Base-by-base conservation (phyloP, 2,113 vertebrate genomes). In the Nyctibius bracteatus region DNA sequence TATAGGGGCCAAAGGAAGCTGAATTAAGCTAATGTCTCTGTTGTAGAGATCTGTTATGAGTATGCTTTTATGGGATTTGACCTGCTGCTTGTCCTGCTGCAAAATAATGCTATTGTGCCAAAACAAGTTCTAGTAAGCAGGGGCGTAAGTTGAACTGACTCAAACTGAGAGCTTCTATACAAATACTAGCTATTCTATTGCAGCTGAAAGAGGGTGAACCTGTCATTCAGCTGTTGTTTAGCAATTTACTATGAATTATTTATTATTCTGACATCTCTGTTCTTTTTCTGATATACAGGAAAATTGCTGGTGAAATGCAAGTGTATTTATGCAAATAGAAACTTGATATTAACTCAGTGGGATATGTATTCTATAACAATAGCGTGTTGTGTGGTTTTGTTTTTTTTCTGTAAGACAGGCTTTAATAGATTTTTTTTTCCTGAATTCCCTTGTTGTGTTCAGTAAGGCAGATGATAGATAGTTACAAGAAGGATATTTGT, bases 171-270 rank as follows among this genome's bases (percentile, higher is more conserved):
- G 77, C 62, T 83, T 95, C 94, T 95, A 33, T 81, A 92, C 35
- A 94, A 96, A 94, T 88, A 77, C 66, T 51, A 23, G 46, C 82
- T 92, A 90, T 90, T 94, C 81, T 94, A 85, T 92, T 93, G 86
- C 75, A 91, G 54, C 79, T 93, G 82, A 72, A 89, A 92, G 86
- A 81, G 81, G 61, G 80, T 88, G 86, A 92, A 67, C 82, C 77
- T 94, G 93, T 90, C 86, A 81, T 94, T 96, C 93, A 96, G 63
- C 55, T 90, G 82, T 85, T 94, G 79, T 95, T 96, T 94, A 92
- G 85, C 77, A 95, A 86, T 95, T 94, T 94, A 66, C 37, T 79
- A 82, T 96, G 94, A 97, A 96, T 96, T 94, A 97, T 97, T 97
- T 97, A 96, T 91, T 97, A 77, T 92, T 93, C 92, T 96, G 94